Conservation (phyloP, 2,113 vertebrate species). For the Ranitomeya imitator region DNA sequence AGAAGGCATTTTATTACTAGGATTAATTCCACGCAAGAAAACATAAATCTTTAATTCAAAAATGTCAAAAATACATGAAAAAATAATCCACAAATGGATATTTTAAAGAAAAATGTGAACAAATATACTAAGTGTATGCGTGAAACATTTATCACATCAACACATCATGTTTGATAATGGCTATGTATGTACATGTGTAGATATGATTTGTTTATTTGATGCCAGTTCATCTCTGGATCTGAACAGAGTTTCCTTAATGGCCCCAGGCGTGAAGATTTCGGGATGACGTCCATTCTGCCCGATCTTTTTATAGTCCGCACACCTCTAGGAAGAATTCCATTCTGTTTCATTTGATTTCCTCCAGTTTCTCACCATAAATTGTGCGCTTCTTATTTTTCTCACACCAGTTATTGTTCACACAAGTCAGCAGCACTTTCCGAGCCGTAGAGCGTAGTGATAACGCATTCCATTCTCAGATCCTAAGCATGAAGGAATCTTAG, state of each 20-base stretch:
- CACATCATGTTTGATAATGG: neutral
- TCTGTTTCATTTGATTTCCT: constrained; percentile 24
- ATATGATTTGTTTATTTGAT: neutral
- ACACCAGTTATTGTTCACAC: constrained; percentile 25
- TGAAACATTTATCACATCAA: neutral
- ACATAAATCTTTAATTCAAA: too few species aligned
- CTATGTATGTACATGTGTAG: constrained; percentile 8
- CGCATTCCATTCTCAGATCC: constrained; percentile 10
- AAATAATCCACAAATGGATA: neutral
- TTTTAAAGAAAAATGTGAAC: neutral
- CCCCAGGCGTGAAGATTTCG: neutral
- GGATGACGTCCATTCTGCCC: too few species aligned
- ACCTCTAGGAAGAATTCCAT: neutral
- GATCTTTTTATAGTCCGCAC: neutral
- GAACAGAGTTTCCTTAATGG: neutral
- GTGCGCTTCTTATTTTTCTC: neutral
- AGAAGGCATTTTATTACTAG: too few species aligned
- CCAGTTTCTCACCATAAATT: constrained; percentile 19
- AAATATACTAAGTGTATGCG: neutral
- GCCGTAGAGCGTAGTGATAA: neutral
- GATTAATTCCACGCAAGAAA: too few species aligned
- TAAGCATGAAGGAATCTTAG: neutral
- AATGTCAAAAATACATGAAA: neutral
- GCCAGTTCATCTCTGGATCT: neutral
- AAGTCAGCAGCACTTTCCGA: neutral